Conservation (phyloP, 2,888 invertebrate genomes). For the Papilio protenor region DNA sequence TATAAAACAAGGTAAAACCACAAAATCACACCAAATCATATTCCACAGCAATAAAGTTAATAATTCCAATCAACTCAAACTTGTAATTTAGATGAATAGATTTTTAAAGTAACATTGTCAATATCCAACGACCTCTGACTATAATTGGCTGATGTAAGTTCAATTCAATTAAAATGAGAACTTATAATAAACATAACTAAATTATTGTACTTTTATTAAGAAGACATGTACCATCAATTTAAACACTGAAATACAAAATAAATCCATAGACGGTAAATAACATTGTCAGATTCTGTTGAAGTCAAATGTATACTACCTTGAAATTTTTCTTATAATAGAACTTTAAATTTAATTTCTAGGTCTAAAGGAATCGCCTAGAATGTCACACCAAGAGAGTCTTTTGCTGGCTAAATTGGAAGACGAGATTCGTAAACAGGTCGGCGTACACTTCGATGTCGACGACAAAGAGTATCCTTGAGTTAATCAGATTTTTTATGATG, state of each 20-base stretch:
- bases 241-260: too few relatives aligned
- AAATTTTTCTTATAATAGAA: background rate
- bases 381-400: constrained; percentile 87
- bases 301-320: background rate
- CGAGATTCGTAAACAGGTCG: constrained; percentile 87
- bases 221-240: too few relatives aligned
- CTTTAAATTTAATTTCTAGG: constrained; percentile 69
- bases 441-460: constrained; percentile 85
- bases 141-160: background rate
- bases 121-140: background rate
- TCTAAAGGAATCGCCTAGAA: constrained; percentile 86
- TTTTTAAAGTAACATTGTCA: background rate
- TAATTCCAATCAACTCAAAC: background rate
- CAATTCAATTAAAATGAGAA: too few relatives aligned
- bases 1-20: constrained; percentile 78
- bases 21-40: too few relatives aligned
- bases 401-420: constrained; percentile 89
- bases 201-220: too few relatives aligned
- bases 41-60: background rate
- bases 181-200: too few relatives aligned
- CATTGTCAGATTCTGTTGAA: too few relatives aligned
- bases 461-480: constrained; percentile 60
- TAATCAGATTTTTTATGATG: background rate
- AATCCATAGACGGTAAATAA: too few relatives aligned
- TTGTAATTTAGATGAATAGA: constrained; percentile 4